phyloP scores from a whole-genome alignment of 2,888 invertebrate genomes.

The Drosophila antonietae region DNA sequence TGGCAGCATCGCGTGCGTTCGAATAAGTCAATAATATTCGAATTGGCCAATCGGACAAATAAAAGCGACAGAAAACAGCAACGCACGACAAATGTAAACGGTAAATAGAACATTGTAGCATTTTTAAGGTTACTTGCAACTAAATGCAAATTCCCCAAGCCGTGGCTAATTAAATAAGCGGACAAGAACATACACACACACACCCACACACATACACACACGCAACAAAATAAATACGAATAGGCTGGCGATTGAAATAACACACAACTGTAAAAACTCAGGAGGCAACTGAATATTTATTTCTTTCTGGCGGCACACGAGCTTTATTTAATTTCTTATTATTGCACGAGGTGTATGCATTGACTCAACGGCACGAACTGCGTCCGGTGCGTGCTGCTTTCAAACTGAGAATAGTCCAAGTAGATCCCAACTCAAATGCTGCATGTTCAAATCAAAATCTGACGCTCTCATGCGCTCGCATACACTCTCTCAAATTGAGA shows the following conservation, averaged over 20 bases:
- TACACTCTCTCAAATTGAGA: slow-evolving; percentile 7
- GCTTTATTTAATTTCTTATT: slow-evolving; percentile 29
- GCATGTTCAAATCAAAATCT: slow-evolving; percentile 12
- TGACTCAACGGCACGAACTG: slow-evolving; percentile 24
- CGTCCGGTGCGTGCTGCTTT: slow-evolving; percentile 47
- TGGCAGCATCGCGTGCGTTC: slow-evolving; percentile 38
- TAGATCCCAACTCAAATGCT: slow-evolving; percentile 38
- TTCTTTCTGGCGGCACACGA: slow-evolving; percentile 37
- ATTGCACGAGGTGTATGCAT: background rate
- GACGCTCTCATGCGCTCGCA: slow-evolving; percentile 11
- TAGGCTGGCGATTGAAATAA: slow-evolving; percentile 28
- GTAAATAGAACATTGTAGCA: slow-evolving; percentile 1
- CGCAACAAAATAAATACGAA: background rate
- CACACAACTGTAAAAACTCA: slow-evolving; percentile 24
- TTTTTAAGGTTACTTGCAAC: slow-evolving; percentile 10
- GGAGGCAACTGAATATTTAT: slow-evolving; percentile 38
- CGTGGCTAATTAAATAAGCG: slow-evolving; percentile 7
- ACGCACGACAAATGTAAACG: background rate
- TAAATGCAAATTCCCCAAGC: slow-evolving; percentile 16
- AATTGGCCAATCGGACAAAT: slow-evolving; percentile 17
- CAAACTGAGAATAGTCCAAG: slow-evolving; percentile 47
- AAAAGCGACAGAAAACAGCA: background rate
- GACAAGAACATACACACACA: too few relatives aligned
- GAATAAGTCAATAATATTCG: slow-evolving; percentile 8
- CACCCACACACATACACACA: slow-evolving; percentile 8